These are phyloP conservation scores for Ceratitis capitata DNA, from an alignment of 1,140 invertebrate species.

Conservation along the genomic window DNA sequence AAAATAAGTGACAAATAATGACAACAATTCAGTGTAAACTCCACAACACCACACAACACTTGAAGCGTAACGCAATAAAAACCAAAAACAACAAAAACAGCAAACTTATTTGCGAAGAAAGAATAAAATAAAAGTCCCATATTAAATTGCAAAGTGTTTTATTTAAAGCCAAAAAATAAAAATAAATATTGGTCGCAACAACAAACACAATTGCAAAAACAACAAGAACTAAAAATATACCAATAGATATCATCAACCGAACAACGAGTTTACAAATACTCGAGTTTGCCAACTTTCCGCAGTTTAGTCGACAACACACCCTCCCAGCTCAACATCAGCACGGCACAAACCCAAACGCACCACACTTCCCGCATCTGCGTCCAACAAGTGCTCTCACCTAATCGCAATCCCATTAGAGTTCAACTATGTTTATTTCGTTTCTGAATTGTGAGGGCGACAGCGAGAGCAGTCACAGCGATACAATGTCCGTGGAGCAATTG, in stretches of 20 bases:
- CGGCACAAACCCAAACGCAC: too few species aligned
- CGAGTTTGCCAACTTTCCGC: background rate
- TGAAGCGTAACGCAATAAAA: background rate
- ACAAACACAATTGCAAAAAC: background rate
- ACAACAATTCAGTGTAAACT: conserved; percentile 5
- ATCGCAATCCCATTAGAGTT: background rate
- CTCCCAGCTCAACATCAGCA: background rate
- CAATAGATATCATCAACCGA: too few species aligned
- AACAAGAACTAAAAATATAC: background rate
- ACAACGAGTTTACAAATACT: background rate
- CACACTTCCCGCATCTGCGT: background rate
- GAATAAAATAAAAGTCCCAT: background rate
- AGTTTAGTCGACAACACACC: background rate
- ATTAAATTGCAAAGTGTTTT: background rate
- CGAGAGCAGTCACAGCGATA: conserved; percentile 40
- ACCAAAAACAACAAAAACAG: background rate
- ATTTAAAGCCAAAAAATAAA: background rate
- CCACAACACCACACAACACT: background rate
- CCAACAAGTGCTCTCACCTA: background rate
- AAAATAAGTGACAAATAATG: conserved; percentile 40
- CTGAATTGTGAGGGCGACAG: conserved; percentile 52
- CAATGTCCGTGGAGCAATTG: conserved; percentile 55
- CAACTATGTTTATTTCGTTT: conserved; percentile 60
- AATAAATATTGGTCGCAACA: background rate
- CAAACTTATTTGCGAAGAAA: too few species aligned